phyloP scores from a whole-genome alignment of 1,140 invertebrate genomes.

The Drosophila ironensis region DNA sequence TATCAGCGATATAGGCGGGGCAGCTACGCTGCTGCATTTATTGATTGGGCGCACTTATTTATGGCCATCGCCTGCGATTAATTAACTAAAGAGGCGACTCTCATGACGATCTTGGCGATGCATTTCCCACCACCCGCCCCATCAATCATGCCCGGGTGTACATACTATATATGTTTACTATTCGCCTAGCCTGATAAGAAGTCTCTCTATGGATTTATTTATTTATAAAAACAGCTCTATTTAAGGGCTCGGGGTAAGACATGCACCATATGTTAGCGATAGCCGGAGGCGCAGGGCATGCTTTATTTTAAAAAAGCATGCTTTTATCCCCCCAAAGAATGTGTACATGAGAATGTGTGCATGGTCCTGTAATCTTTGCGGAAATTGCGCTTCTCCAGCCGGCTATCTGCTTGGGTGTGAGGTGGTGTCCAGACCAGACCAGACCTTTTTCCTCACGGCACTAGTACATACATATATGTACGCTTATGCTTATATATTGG shows the following conservation, averaged over 20 bases:
- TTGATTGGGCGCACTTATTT: neutral
- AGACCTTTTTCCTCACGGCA: conserved; percentile 3
- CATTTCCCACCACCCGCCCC: neutral
- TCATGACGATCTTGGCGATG: neutral
- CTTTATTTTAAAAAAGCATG: neutral
- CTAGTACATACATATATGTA: too few species aligned
- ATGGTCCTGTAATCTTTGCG: too few species aligned
- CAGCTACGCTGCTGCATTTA: neutral
- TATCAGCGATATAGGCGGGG: neutral
- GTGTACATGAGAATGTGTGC: too few species aligned
- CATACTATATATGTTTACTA: neutral
- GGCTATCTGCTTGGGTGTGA: neutral
- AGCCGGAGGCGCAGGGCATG: neutral
- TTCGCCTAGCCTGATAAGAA: conserved; percentile 15
- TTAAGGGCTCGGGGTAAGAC: conserved; percentile 1
- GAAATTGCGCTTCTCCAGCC: neutral
- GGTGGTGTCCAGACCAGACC: neutral
- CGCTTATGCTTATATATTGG: too few species aligned
- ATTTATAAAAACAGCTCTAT: conserved; percentile 7
- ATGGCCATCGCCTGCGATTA: neutral
- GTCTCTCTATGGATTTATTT: conserved; percentile 1
- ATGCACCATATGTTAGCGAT: neutral
- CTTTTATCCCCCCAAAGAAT: neutral
- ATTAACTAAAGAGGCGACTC: neutral
- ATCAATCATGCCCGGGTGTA: neutral